Evolutionary conservation across 2,888 invertebrate species (phyloP).

Genomic region (Drosophila bunnanda): DNA sequence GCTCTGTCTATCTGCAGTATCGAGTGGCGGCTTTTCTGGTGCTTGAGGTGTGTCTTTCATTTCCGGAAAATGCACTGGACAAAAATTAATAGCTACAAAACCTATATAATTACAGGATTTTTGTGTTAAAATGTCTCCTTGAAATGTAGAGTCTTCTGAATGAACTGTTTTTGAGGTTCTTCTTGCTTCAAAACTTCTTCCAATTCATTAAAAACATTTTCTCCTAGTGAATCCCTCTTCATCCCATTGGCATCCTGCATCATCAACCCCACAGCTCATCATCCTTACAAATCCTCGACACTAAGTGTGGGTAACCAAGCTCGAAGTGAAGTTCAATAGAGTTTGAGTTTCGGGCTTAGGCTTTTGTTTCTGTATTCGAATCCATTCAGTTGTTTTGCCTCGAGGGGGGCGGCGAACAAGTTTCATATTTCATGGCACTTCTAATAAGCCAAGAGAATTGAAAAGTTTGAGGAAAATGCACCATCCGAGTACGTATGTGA

Average conservation of each 20-base stretch:
- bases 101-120: background rate
- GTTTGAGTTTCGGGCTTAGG: slow-evolving; percentile 35
- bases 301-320: slow-evolving; percentile 38
- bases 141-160: background rate
- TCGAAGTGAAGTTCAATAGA: slow-evolving; percentile 55
- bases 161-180: background rate
- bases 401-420: slow-evolving; percentile 11
- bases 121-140: fast-evolving
- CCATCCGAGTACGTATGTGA: background rate
- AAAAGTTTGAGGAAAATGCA: slow-evolving; percentile 11
- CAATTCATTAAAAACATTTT: background rate
- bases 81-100: background rate
- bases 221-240: background rate
- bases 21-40: slow-evolving; percentile 60
- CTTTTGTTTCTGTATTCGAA: slow-evolving; percentile 26
- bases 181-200: no score
- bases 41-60: slow-evolving; percentile 66
- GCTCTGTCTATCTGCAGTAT: slow-evolving; percentile 26
- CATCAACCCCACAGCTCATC: slow-evolving; percentile 19
- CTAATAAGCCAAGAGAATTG: slow-evolving; percentile 31
- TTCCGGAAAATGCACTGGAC: slow-evolving; percentile 12
- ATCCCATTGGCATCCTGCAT: background rate
- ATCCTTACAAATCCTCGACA: slow-evolving; percentile 3
- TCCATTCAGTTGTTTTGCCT: slow-evolving; percentile 24
- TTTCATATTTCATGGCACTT: slow-evolving; percentile 38